A percentile compares a stretch with the other conserved stretches of the same genome.
phyloP scores from a whole-genome alignment of 92 coral and sea anemone genomes.

The Bergia puertoricense region DNA sequence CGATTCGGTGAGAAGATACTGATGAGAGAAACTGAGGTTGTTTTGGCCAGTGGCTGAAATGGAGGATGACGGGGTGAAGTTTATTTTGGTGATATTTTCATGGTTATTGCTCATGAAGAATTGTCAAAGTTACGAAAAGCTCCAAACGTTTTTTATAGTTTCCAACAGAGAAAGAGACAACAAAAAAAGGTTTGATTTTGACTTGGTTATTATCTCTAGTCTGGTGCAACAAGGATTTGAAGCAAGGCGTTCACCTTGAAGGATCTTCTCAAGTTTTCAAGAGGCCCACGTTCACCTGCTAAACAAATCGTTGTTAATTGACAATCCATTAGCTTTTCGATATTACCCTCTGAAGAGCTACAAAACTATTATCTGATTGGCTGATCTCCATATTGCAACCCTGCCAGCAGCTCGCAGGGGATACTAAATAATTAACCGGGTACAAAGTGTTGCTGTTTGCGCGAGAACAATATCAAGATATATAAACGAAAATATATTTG shows the following conservation, averaged over 20 bases:
- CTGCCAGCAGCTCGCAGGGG: slow-evolving; percentile 1
- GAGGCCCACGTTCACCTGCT: slow-evolving; percentile 10
- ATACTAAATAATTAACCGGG: slow-evolving; percentile 25
- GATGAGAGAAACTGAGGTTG: neutral
- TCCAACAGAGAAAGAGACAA: neutral
- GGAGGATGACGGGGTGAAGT: neutral
- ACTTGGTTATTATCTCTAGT: too few species aligned
- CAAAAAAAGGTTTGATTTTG: neutral
- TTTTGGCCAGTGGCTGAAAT: too few species aligned
- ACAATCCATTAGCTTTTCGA: slow-evolving; percentile 27
- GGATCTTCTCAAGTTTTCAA: neutral
- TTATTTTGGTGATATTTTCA: neutral
- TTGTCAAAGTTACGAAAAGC: neutral
- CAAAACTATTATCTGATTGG: slow-evolving; percentile 18
- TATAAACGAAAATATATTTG: neutral
- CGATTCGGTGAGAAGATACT: neutral
- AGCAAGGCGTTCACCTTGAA: neutral
- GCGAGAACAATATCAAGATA: neutral
- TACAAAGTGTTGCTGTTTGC: neutral
- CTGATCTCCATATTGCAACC: slow-evolving; percentile 12
- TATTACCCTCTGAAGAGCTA: slow-evolving; percentile 4
- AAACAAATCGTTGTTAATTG: slow-evolving; percentile 16
- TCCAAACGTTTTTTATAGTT: too few species aligned
- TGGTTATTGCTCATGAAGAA: neutral
- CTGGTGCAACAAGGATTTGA: neutral